Base-by-base conservation (phyloP, 1,140 invertebrate genomes). In the Arctopsyche grandis region DNA sequence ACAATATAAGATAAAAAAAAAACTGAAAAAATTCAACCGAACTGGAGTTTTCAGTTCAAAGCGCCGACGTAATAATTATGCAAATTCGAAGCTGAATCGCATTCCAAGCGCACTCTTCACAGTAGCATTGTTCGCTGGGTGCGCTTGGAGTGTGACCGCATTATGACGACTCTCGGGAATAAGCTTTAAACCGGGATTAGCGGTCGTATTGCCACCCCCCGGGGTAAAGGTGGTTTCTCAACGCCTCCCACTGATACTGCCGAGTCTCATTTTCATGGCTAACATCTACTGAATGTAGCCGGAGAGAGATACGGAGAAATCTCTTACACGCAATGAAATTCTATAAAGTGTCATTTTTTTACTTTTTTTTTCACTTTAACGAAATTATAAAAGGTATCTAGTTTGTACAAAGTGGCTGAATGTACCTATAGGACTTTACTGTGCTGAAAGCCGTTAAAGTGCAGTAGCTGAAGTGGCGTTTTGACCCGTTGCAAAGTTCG, bases 21-120 rank as follows among this genome's bases (percentile, higher is more conserved):
- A 60, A 1, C 16, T 60, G 21, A 75, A 60, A 75, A 52, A 75
- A 75, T 16, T 48, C 5, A 76, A 63, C n/a, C 19, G 74, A 44
- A n/a, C 29, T n/a, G 38, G 22, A 19, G 58, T 52, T 52, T 76
- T 76, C 74, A 66, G 24, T 76, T 70, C 43, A 73, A 73, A 73
- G 52, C 69, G 69, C 69, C 16, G 71, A 75, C 56, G 70, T 75
- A 79, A 76, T 76, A 76, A 79, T 79, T 79, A 79, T 79, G 78
- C 78, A 79, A 79, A 79, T 79, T 74, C 46, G 24, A 24, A 21
- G 69, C 46, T 24, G 24, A 38, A 4, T 63, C 21, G 63, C 74
- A 76, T 7, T 76, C 74, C 29, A 76, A 79, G 19, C 77, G 24
- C 69, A 38, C 24, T 60, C 77, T 5, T 44, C 22, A 24, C 3